These are phyloP conservation scores for Urechis unicinctus DNA, from an alignment of 2,888 invertebrate species.

Conservation along the genomic window DNA sequence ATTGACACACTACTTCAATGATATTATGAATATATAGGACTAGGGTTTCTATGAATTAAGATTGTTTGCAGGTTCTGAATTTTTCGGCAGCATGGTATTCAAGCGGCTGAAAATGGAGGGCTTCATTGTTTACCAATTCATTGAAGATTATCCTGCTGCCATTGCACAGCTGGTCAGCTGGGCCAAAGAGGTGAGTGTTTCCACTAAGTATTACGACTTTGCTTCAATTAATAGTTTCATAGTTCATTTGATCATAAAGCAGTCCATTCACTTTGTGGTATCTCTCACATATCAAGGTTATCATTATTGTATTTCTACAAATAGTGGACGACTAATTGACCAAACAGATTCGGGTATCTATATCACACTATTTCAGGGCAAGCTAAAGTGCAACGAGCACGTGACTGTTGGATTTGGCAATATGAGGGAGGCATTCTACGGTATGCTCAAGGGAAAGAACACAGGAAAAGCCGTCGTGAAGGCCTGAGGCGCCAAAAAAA, in stretches of 20 bases:
- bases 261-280: no score
- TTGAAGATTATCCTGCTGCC: conserved; percentile 60
- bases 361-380: conserved; percentile 54
- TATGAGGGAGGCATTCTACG: conserved; percentile 65
- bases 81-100: conserved; percentile 53
- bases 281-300: no score
- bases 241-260: no score
- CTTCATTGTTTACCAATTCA: conserved; percentile 58
- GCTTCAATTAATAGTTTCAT: background rate
- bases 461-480: conserved; percentile 65
- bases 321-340: no score
- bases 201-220: background rate
- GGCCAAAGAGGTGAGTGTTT: conserved; percentile 22
- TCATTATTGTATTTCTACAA: no score
- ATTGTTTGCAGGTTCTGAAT: conserved; percentile 16
- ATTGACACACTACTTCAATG: no score
- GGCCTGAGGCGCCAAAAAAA: no score
- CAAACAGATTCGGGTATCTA: background rate
- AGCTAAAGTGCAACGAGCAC: conserved; percentile 65
- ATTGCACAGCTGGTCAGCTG: conserved; percentile 56
- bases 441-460: conserved; percentile 62
- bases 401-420: conserved; percentile 68
- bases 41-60: no score
- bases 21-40: no score
- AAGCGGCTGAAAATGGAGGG: conserved; percentile 63